Evolutionary conservation across 1,140 invertebrate species (phyloP).

Genomic region (Neodiprion pinetum): DNA sequence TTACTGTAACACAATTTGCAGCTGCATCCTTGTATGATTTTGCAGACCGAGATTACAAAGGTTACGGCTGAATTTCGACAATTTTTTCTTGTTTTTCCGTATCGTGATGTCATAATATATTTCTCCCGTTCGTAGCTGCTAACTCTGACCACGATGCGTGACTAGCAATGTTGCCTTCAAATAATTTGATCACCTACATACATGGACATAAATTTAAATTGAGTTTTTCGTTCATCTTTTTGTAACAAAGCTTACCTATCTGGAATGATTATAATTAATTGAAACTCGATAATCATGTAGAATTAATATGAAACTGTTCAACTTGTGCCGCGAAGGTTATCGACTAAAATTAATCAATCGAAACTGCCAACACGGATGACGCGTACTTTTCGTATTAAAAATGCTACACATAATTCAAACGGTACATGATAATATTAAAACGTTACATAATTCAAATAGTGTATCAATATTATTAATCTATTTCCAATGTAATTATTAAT

Average conservation of each 20-base stretch:
- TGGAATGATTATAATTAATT: slow-evolving; percentile 57
- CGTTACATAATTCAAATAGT: slow-evolving; percentile 17
- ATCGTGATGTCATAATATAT: neutral
- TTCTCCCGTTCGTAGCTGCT: neutral
- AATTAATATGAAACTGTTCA: slow-evolving; percentile 17
- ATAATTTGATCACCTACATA: slow-evolving; percentile 36
- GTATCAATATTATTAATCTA: slow-evolving; percentile 45
- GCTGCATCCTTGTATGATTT: too few species aligned
- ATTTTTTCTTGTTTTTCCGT: neutral
- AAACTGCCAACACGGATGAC: neutral
- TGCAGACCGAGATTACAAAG: too few species aligned
- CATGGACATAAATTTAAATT: slow-evolving; percentile 33
- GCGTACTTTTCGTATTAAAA: neutral
- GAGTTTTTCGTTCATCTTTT: slow-evolving; percentile 21
- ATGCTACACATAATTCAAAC: neutral
- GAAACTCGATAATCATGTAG: slow-evolving; percentile 31
- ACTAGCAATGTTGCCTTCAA: neutral
- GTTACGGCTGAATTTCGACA: neutral
- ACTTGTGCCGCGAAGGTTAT: too few species aligned
- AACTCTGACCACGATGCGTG: neutral
- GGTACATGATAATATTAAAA: neutral
- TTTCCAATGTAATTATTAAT: slow-evolving; percentile 46
- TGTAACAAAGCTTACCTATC: slow-evolving; percentile 31
- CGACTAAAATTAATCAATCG: too few species aligned
- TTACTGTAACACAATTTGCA: too few species aligned